Conservation (phyloP, 2,888 invertebrate species). For the Drosophila barbarae region DNA sequence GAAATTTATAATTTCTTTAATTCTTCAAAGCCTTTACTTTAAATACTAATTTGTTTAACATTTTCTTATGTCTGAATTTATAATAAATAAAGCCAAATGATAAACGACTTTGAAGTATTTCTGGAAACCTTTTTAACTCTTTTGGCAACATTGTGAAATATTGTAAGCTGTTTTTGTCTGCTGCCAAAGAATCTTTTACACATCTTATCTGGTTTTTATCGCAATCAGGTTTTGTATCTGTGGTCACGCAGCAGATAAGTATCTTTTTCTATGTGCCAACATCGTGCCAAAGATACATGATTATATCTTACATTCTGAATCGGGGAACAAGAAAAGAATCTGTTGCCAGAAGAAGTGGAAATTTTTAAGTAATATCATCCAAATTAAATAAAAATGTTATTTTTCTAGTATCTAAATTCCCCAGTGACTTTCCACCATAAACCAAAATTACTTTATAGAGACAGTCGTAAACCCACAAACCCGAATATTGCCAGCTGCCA, state of each 20-base stretch:
- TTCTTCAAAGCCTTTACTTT: neutral
- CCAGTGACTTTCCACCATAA: slow-evolving; percentile 31
- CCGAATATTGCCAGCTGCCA: slow-evolving; percentile 22
- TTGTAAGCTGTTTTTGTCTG: slow-evolving; percentile 5
- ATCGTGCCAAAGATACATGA: slow-evolving; percentile 13
- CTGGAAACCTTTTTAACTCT: neutral
- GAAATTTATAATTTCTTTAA: slow-evolving; percentile 9
- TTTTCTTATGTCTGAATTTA: too few species aligned
- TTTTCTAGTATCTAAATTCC: neutral
- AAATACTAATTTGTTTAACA: neutral
- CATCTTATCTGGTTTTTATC: slow-evolving; percentile 20
- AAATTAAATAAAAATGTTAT: neutral
- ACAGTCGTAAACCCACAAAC: slow-evolving; percentile 15
- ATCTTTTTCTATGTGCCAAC: slow-evolving; percentile 6
- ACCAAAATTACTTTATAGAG: slow-evolving; percentile 16
- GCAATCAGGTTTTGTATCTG: slow-evolving; percentile 12
- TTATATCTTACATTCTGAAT: slow-evolving; percentile 1
- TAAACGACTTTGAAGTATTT: slow-evolving; percentile 19
- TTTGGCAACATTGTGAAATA: slow-evolving; percentile 13
- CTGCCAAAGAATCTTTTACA: slow-evolving; percentile 4
- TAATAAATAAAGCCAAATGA: neutral
- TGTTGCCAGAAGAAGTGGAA: neutral
- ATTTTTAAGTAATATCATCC: neutral
- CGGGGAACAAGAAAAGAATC: neutral
- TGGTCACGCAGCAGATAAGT: slow-evolving; percentile 30